Evolutionary conservation across 2,113 vertebrate genomes (phyloP).

Genomic region (Cheilinus undulatus): DNA sequence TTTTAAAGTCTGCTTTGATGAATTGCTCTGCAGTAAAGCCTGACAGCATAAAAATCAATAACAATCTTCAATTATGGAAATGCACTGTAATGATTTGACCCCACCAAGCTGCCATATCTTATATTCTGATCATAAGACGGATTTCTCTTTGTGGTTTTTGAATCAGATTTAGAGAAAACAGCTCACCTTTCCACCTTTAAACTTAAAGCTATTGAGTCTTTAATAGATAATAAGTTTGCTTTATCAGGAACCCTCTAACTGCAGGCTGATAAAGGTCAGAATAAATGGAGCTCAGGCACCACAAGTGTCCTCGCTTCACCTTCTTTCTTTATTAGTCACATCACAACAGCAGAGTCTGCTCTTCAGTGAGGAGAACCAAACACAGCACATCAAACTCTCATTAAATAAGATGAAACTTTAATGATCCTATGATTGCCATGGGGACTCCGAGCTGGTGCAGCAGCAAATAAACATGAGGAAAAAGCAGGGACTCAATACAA

Average conservation of each 20-base stretch:
- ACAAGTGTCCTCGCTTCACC: constrained; percentile 11
- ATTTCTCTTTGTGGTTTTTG: constrained; percentile 15
- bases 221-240: constrained; percentile 11
- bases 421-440: constrained; percentile 39
- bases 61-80: constrained; percentile 60
- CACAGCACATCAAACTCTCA: constrained; percentile 48
- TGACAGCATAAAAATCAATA: constrained; percentile 56
- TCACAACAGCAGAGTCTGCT: constrained; percentile 21
- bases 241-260: constrained; percentile 1
- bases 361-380: constrained; percentile 13
- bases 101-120: constrained; percentile 24
- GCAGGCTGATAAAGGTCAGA: constrained; percentile 3
- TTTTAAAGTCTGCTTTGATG: constrained; percentile 39
- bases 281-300: constrained; percentile 1
- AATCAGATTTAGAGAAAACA: constrained; percentile 1
- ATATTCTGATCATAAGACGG: constrained; percentile 18
- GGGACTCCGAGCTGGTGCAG: constrained; percentile 4
- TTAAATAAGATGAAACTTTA: constrained; percentile 53
- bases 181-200: background rate
- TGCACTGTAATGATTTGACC: constrained; percentile 43
- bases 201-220: background rate
- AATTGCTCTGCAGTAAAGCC: constrained; percentile 43
- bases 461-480: constrained; percentile 24
- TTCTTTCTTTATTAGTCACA: constrained; percentile 28
- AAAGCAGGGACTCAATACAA: constrained; percentile 1